phyloP scores from a whole-genome alignment of 2,888 invertebrate species.

The Griposia aprilina region DNA sequence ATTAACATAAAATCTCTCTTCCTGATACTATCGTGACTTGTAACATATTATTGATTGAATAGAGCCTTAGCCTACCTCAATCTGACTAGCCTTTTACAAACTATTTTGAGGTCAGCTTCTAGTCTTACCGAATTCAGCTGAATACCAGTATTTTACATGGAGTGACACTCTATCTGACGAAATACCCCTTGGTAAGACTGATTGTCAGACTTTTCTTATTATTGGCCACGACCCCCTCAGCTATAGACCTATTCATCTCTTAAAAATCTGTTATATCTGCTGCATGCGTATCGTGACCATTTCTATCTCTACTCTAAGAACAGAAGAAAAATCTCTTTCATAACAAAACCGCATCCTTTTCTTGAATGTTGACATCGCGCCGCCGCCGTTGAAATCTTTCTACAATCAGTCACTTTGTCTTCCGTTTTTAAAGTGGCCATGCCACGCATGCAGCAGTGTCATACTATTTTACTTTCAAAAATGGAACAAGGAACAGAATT shows the following conservation, averaged over 20 bases:
- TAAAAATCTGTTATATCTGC: not conserved
- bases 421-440: too few relatives aligned
- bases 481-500: conserved; percentile 22
- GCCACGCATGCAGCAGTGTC: not conserved
- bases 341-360: too few relatives aligned
- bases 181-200: not conserved
- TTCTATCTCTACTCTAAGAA: too few relatives aligned
- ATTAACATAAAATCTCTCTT: not conserved
- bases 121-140: not conserved
- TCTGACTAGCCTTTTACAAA: not conserved
- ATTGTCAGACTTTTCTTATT: not conserved
- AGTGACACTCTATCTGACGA: not conserved
- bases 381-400: too few relatives aligned
- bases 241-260: not conserved
- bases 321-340: too few relatives aligned
- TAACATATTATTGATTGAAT: not conserved
- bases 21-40: not conserved
- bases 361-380: too few relatives aligned
- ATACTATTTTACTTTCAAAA: conserved; percentile 22
- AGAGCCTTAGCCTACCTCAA: not conserved
- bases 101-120: not conserved
- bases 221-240: not conserved
- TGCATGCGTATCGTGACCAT: too few relatives aligned
- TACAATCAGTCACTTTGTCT: too few relatives aligned
- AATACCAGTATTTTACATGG: not conserved